Conservation (phyloP, 2,113 vertebrate genomes). For the Trogon melanurus region DNA sequence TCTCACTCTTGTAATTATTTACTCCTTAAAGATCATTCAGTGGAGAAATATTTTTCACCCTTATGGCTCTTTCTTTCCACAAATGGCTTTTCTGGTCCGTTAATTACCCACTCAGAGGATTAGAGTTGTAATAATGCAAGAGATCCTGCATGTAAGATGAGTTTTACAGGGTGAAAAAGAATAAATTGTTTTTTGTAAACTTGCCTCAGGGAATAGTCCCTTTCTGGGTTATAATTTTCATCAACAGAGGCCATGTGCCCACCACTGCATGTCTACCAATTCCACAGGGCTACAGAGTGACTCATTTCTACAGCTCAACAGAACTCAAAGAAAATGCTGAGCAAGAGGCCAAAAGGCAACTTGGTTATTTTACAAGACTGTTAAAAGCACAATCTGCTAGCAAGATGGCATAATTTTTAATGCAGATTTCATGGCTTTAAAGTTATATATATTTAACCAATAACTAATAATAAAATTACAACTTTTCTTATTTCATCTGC, state of each 20-base stretch:
- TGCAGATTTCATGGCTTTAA: background rate
- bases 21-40: constrained; percentile 83
- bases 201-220: constrained; percentile 47
- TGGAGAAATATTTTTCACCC: constrained; percentile 80
- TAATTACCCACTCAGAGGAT: constrained; percentile 84
- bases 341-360: constrained; percentile 58
- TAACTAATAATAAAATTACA: constrained; percentile 52
- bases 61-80: constrained; percentile 76
- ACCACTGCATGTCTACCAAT: background rate
- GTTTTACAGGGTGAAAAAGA: constrained; percentile 71
- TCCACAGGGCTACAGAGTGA: constrained; percentile 51
- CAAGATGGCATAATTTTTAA: background rate
- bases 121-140: constrained; percentile 74
- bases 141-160: constrained; percentile 70
- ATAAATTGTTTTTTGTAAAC: constrained; percentile 68
- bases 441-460: background rate
- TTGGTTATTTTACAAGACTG: background rate
- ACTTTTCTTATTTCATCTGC: constrained; percentile 18
- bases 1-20: constrained; percentile 82
- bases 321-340: constrained; percentile 68
- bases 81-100: constrained; percentile 80
- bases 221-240: constrained; percentile 51
- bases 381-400: background rate
- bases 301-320: constrained; percentile 62
- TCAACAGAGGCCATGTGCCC: constrained; percentile 33